phyloP scores from a whole-genome alignment of 2,797 vertebrate genomes.

The Sciurus vulgaris region DNA sequence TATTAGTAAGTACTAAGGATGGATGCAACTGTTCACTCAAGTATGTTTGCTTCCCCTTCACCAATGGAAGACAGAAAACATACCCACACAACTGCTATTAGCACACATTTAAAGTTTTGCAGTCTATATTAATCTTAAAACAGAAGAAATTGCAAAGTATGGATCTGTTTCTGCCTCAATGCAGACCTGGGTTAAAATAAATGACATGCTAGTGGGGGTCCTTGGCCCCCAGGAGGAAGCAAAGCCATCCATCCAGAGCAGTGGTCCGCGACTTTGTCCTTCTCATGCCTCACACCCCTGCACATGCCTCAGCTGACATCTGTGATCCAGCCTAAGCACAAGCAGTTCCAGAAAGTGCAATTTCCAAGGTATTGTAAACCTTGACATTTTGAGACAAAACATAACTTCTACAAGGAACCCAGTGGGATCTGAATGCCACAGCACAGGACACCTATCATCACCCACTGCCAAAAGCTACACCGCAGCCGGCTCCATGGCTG shows the following conservation, averaged over 20 bases:
- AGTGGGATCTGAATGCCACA: too few species aligned
- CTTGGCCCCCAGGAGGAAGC: neutral
- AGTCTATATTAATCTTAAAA: neutral
- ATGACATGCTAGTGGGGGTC: neutral
- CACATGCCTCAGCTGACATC: neutral
- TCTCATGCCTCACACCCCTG: neutral
- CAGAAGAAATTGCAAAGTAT: neutral
- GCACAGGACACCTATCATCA: too few species aligned
- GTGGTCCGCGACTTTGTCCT: neutral
- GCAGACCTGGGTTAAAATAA: constrained; percentile 14
- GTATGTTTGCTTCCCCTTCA: constrained; percentile 1
- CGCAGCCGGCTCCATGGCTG: too few species aligned
- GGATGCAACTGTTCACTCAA: neutral
- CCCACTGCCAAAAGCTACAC: too few species aligned
- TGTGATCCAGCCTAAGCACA: neutral
- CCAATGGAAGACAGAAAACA: neutral
- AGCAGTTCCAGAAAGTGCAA: neutral
- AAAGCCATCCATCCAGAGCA: neutral
- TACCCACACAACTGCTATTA: neutral
- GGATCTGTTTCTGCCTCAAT: neutral
- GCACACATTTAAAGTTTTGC: neutral
- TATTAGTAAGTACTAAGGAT: neutral
- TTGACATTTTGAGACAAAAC: constrained; percentile 19
- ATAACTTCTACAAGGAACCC: neutral
- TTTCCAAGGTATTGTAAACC: neutral